Percentiles rank a stretch among this genome's conserved stretches.
Conservation (phyloP, 2,113 vertebrate species). For the Eublepharis macularius region DNA sequence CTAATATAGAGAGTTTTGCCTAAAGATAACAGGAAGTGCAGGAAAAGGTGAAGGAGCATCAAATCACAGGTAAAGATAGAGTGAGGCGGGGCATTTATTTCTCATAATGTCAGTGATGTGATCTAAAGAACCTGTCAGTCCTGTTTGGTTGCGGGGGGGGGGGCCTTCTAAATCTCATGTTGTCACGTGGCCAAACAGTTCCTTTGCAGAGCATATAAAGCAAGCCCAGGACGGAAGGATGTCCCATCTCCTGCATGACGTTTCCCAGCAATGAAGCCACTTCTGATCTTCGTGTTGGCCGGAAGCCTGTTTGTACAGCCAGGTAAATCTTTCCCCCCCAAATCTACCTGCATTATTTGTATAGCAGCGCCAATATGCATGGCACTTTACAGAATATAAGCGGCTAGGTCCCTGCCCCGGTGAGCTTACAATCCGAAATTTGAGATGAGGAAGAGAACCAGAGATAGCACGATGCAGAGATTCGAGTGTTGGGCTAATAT, state of each 20-base stretch:
- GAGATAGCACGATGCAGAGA: no score
- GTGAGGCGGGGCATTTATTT: slow-evolving; percentile 6
- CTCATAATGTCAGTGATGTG: background rate
- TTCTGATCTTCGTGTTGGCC: slow-evolving; percentile 50
- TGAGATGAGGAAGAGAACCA: no score
- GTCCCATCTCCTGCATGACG: background rate
- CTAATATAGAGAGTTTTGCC: background rate
- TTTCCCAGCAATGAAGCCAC: slow-evolving; percentile 44
- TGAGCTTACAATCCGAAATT: background rate
- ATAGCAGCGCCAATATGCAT: no score
- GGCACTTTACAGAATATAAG: no score
- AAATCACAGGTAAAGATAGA: background rate
- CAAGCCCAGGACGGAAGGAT: background rate
- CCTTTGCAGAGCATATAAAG: slow-evolving; percentile 41
- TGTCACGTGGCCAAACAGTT: background rate
- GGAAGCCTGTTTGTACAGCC: slow-evolving; percentile 36
- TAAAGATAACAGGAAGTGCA: background rate
- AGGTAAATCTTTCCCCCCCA: slow-evolving; percentile 40
- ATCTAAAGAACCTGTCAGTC: slow-evolving; percentile 27
- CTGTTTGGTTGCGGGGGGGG: background rate
- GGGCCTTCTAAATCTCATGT: no score
- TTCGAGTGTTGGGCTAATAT: no score
- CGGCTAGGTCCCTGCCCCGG: background rate
- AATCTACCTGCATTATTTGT: no score
- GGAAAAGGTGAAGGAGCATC: background rate